phyloP scores from a whole-genome alignment of 2,113 vertebrate genomes.

The Pantherophis guttatus region DNA sequence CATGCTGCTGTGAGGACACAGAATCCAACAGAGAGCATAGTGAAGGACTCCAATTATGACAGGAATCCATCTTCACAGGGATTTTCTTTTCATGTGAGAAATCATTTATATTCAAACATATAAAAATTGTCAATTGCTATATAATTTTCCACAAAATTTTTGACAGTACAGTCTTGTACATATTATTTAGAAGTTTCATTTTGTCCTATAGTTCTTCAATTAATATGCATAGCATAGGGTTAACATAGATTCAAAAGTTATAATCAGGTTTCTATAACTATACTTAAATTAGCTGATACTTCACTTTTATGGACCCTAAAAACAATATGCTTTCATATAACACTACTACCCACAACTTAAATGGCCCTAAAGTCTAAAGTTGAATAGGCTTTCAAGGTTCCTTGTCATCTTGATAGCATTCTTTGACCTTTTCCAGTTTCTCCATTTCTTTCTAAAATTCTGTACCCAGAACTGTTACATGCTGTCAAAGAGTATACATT shows the following conservation, averaged over 20 bases:
- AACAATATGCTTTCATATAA: neutral
- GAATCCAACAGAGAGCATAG: neutral
- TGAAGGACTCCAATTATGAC: neutral
- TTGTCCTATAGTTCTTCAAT: neutral
- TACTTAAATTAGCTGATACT: neutral
- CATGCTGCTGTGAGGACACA: neutral
- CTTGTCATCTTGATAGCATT: neutral
- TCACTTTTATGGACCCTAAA: neutral
- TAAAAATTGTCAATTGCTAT: neutral
- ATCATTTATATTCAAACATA: neutral
- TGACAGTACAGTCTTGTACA: too few relatives aligned
- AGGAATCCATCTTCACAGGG: neutral
- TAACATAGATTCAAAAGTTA: neutral
- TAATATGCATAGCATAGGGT: neutral
- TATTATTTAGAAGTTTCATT: neutral
- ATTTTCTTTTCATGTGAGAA: neutral
- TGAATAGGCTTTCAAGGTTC: neutral
- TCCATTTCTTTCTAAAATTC: neutral
- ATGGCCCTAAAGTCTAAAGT: neutral
- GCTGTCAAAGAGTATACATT: too few relatives aligned
- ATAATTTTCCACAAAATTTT: neutral
- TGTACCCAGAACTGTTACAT: too few relatives aligned
- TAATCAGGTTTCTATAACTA: neutral
- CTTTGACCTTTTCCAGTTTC: neutral
- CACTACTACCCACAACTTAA: neutral